phyloP scores from a whole-genome alignment of 2,888 invertebrate species.

The Stictocephala bisonia region DNA sequence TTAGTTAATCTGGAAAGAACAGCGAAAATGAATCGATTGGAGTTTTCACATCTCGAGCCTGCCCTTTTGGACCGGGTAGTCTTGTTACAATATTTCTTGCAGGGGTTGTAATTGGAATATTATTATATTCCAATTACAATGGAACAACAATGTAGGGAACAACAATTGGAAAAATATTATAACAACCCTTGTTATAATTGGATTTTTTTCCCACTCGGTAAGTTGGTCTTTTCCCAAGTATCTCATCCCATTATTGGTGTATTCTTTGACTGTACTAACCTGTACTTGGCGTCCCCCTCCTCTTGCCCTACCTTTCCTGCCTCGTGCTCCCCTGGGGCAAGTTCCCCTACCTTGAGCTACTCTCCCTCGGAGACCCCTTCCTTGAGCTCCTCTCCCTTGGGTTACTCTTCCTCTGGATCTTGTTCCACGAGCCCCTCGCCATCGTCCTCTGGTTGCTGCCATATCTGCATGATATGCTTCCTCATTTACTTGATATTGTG shows the following conservation, averaged over 20 bases:
- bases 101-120: no score
- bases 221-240: background rate
- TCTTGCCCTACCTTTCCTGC: background rate
- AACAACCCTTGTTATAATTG: background rate
- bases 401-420: no score
- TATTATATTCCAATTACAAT: no score
- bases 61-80: background rate
- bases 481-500: slow-evolving; percentile 6
- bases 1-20: slow-evolving; percentile 10
- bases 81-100: slow-evolving; percentile 21
- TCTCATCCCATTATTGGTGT: background rate
- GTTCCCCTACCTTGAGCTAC: background rate
- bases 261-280: background rate
- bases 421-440: no score
- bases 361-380: background rate
- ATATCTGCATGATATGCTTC: background rate
- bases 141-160: no score
- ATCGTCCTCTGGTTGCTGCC: slow-evolving; percentile 1
- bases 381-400: no score
- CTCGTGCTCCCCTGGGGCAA: no score
- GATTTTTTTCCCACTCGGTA: background rate
- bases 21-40: slow-evolving; percentile 15
- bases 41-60: slow-evolving; percentile 11
- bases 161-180: no score
- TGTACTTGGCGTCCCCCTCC: background rate